Base-by-base conservation (phyloP, 1,140 invertebrate genomes). In the Intoshia linei region DNA sequence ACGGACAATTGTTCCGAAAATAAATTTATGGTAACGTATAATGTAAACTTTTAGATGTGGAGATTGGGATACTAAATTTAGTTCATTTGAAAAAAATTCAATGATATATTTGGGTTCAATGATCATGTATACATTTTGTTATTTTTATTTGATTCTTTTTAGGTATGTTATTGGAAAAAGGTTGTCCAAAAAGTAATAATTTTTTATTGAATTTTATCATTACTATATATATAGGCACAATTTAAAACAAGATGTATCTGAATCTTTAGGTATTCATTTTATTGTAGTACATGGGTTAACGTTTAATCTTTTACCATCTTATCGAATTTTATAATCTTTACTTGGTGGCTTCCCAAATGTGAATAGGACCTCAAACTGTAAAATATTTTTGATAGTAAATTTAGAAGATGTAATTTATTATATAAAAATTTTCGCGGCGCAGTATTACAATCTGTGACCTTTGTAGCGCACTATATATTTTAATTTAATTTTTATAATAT, bases 31-130 rank as follows among this genome's bases (percentile, higher is more conserved):
- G 7, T 27, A n/a, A 7, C 7, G 2, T 37, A 27, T 30, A 37
- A 32, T 18, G 17, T 23, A 14, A 43, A 68, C n/a, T n/a, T n/a
- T n/a, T n/a, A n/a, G n/a, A 59, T 70, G 71, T 23, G 83, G 83
- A 3, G 71, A 76, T 42, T 95, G 84, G 83, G 68, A 75, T 35
- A 66, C 73, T 37, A 67, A 73, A 44, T 93, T 95, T 53, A 68
- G 73, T 1, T 47, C 59, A 2, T 74, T 72, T 69, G 77, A 92
- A 55, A 64, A 73, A 45, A 55, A 65, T 18, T 47, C 84, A 20
- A 75, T 90, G 50, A 70, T 92, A n/a, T 83, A 92, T 52, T 67
- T 77, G 2, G 87, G 87, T 21, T 74, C 84, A 1, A 57, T 63
- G 17, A 79, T 73, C 1, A 98, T 95, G 87, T 92, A 70, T n/a